A percentile compares a stretch with the other conserved stretches of the same genome.
phyloP scores from a whole-genome alignment of 1,140 invertebrate genomes.

The Agrypnia vestita region DNA sequence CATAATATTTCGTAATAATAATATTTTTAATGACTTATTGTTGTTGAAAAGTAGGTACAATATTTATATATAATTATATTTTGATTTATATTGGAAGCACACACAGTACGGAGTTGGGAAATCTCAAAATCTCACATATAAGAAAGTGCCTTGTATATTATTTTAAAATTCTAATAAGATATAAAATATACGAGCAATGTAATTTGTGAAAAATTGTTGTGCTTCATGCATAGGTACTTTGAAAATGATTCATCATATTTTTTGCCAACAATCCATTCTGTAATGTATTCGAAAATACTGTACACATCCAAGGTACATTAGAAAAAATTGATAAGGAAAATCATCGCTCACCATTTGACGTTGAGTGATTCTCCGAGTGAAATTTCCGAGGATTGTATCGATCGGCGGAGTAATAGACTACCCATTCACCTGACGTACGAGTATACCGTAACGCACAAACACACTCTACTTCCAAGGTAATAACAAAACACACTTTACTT shows the following conservation, averaged over 20 bases:
- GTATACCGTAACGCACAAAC: slow-evolving; percentile 30
- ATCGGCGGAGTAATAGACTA: slow-evolving; percentile 19
- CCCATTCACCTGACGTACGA: not conserved
- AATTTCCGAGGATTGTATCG: slow-evolving; percentile 23
- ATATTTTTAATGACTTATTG: too few relatives aligned
- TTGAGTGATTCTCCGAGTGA: not conserved
- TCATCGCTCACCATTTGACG: slow-evolving; percentile 21
- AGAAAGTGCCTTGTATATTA: too few relatives aligned
- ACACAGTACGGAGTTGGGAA: too few relatives aligned
- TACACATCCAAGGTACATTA: not conserved
- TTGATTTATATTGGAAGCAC: too few relatives aligned
- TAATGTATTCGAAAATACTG: not conserved
- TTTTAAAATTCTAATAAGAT: too few relatives aligned
- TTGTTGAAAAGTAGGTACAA: too few relatives aligned
- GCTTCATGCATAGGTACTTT: not conserved
- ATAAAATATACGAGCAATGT: too few relatives aligned
- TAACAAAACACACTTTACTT: slow-evolving; percentile 10
- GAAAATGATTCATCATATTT: not conserved
- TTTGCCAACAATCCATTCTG: not conserved
- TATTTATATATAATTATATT: too few relatives aligned
- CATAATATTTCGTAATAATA: too few relatives aligned
- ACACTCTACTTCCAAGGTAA: not conserved
- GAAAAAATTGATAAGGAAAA: slow-evolving; percentile 15
- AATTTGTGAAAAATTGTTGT: too few relatives aligned
- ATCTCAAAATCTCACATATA: too few relatives aligned